These are phyloP conservation scores for Clanis bilineata DNA, from an alignment of 2,888 invertebrate genomes.

Conservation along the genomic window DNA sequence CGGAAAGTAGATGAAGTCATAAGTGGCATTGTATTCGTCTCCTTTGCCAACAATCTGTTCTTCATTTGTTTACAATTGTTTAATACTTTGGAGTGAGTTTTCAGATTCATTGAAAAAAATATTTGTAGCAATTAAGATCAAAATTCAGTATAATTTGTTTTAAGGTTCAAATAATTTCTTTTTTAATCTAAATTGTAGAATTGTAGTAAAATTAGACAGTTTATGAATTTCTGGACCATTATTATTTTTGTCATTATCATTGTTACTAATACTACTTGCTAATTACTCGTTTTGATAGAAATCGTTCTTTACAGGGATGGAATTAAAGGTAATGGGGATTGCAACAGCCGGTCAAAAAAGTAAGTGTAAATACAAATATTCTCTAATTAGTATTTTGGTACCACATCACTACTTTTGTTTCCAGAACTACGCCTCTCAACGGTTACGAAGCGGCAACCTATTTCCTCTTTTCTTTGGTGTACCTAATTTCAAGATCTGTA, in stretches of 20 bases:
- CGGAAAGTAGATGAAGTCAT: conserved; percentile 84
- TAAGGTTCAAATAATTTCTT: no score
- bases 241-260: no score
- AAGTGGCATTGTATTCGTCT: conserved; percentile 84
- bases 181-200: no score
- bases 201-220: no score
- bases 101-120: no score
- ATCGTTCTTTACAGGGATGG: conserved; percentile 55
- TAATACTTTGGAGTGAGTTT: conserved; percentile 85
- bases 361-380: conserved; percentile 22
- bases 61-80: conserved; percentile 88
- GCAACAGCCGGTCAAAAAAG: conserved; percentile 37
- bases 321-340: conserved; percentile 47
- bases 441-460: conserved; percentile 82
- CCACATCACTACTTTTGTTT: neutral
- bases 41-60: conserved; percentile 87
- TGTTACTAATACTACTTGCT: no score
- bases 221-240: no score
- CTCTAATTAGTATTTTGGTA: neutral
- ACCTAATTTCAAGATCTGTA: conserved; percentile 82
- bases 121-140: no score
- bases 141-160: no score
- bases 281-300: no score
- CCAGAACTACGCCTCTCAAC: conserved; percentile 62
- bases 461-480: conserved; percentile 85